Evolutionary conservation across 2,797 vertebrate species (phyloP).

Genomic region (Sparidentex hasta): DNA sequence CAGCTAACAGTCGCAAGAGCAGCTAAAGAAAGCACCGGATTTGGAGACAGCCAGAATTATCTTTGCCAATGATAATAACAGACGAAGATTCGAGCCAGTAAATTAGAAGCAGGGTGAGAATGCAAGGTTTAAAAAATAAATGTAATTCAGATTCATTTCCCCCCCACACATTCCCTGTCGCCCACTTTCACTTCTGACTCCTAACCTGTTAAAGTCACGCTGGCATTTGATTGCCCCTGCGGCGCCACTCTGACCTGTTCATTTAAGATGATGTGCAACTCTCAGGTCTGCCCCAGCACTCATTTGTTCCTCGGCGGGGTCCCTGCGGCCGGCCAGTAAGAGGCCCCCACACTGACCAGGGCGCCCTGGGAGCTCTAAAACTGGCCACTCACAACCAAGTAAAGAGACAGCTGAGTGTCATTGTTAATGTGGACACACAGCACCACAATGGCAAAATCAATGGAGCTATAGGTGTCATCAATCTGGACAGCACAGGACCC

Average conservation of each 20-base stretch:
- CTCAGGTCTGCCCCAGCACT: constrained; percentile 77
- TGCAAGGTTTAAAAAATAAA: constrained; percentile 46
- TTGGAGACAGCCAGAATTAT: constrained; percentile 52
- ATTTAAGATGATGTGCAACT: constrained; percentile 88
- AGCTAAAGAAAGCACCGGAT: constrained; percentile 39
- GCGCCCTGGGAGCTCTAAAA: constrained; percentile 83
- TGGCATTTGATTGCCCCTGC: constrained; percentile 82
- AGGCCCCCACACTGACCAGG: constrained; percentile 75
- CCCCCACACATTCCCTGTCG: constrained; percentile 5
- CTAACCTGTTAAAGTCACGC: constrained; percentile 76
- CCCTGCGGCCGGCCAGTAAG: constrained; percentile 74
- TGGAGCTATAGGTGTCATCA: constrained; percentile 88
- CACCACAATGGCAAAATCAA: constrained; percentile 89
- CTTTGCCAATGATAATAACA: constrained; percentile 36
- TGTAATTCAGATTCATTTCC: constrained; percentile 25
- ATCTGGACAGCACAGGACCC: constrained; percentile 83
- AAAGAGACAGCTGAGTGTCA: constrained; percentile 88
- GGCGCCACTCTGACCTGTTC: constrained; percentile 82
- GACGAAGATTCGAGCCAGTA: constrained; percentile 33
- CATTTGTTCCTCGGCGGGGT: constrained; percentile 78
- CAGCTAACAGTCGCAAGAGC: constrained; percentile 39
- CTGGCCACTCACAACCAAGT: constrained; percentile 79
- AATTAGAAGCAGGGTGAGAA: constrained; percentile 49
- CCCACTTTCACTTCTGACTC: constrained; percentile 17
- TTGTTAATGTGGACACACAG: constrained; percentile 89